Percentiles rank a stretch among this genome's conserved stretches.
phyloP scores from a whole-genome alignment of 2,113 vertebrate species.

The Mobula hypostoma region DNA sequence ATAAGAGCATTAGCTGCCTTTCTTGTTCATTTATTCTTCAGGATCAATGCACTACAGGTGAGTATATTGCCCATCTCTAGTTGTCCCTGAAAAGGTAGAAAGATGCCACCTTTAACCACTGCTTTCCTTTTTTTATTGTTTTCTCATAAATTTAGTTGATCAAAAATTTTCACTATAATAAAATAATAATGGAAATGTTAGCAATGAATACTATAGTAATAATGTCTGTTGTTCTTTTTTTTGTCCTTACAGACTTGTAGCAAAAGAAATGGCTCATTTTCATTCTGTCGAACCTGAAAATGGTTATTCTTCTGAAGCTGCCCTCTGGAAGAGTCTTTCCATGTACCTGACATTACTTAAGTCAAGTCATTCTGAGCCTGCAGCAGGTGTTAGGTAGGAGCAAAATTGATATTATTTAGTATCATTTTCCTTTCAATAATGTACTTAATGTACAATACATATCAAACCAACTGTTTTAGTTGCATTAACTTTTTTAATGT shows the following conservation, averaged over 20 bases:
- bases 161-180: background rate
- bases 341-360: constrained; percentile 52
- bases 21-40: too few species aligned
- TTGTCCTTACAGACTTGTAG: constrained; percentile 53
- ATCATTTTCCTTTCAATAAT: background rate
- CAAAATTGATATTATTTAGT: constrained; percentile 2
- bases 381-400: constrained; percentile 34
- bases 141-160: background rate
- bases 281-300: constrained; percentile 54
- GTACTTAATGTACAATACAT: background rate
- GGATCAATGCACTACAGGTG: too few species aligned
- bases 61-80: too few species aligned
- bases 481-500: background rate
- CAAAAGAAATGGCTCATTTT: constrained; percentile 58
- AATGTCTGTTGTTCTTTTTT: too few species aligned
- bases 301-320: constrained; percentile 41
- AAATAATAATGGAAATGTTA: background rate
- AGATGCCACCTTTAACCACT: too few species aligned
- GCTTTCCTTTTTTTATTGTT: too few species aligned
- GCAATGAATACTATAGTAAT: background rate
- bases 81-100: too few species aligned
- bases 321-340: constrained; percentile 58
- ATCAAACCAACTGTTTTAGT: background rate
- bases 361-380: constrained; percentile 25
- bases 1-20: background rate